A percentile compares a stretch with the other conserved stretches of the same genome.
phyloP scores from a whole-genome alignment of 2,797 vertebrate genomes.

The Neopelma chrysocephalum region DNA sequence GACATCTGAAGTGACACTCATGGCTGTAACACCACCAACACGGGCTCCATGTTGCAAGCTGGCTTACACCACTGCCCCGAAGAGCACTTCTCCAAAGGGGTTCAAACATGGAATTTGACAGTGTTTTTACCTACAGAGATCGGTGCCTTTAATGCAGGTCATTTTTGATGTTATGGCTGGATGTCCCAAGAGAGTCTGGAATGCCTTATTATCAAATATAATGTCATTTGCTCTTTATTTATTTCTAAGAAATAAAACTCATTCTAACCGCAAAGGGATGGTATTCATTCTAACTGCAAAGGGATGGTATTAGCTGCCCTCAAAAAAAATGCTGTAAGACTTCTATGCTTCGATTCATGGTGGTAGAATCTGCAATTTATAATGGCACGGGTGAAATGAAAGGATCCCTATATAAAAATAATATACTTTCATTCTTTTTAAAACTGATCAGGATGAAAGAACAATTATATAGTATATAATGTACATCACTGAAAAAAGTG shows the following conservation, averaged over 20 bases:
- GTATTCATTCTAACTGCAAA: neutral
- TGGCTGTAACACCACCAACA: rapidly evolving
- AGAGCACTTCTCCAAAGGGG: neutral
- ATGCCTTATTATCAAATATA: neutral
- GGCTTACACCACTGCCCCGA: neutral
- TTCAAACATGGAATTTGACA: neutral
- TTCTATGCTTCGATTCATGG: neutral
- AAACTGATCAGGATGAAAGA: neutral
- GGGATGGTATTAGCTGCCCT: neutral
- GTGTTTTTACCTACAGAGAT: neutral
- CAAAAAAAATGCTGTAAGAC: neutral
- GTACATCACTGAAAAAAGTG: neutral
- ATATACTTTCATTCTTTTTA: neutral
- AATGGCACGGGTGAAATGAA: neutral
- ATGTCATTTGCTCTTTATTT: neutral
- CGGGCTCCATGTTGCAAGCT: rapidly evolving
- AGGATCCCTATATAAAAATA: neutral
- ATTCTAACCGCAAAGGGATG: neutral
- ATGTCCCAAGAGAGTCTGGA: neutral
- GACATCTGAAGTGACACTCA: neutral
- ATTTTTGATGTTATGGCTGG: neutral
- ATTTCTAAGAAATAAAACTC: neutral
- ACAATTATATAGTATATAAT: neutral
- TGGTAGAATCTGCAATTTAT: neutral
- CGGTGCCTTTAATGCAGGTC: neutral